phyloP scores from a whole-genome alignment of 2,113 vertebrate genomes.

The Mesocricetus auratus region DNA sequence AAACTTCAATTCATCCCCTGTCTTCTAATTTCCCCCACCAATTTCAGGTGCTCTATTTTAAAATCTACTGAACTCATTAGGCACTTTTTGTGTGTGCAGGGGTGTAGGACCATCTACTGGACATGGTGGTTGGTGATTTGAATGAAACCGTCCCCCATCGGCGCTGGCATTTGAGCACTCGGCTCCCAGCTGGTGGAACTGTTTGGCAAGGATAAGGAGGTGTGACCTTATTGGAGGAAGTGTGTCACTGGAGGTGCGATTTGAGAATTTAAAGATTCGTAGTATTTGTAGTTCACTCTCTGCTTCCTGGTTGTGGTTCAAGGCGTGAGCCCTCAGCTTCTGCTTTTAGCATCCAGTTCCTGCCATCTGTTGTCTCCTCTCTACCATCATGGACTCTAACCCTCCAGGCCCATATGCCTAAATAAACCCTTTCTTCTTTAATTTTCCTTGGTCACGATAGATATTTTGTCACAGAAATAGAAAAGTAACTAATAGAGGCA shows the following conservation, averaged over 20 bases:
- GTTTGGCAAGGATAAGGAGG: background rate
- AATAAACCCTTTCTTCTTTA: background rate
- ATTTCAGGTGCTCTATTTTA: no score
- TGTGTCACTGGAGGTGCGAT: background rate
- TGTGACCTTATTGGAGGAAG: background rate
- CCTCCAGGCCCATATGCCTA: no score
- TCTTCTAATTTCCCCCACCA: background rate
- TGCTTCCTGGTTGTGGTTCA: background rate
- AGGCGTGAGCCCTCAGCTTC: background rate
- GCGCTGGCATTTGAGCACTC: background rate
- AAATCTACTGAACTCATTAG: background rate
- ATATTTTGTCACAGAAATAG: background rate
- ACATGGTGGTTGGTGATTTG: background rate
- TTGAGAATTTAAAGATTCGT: background rate
- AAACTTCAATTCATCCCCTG: background rate
- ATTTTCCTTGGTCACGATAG: background rate
- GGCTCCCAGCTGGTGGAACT: background rate
- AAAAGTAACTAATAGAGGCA: background rate
- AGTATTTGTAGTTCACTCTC: background rate
- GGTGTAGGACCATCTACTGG: background rate
- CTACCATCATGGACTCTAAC: background rate
- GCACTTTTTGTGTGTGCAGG: no score
- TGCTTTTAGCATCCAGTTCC: background rate
- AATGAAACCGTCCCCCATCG: no score
- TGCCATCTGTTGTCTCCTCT: background rate